Base-by-base conservation (phyloP, 2,888 invertebrate species). In the Laothoe populi region DNA sequence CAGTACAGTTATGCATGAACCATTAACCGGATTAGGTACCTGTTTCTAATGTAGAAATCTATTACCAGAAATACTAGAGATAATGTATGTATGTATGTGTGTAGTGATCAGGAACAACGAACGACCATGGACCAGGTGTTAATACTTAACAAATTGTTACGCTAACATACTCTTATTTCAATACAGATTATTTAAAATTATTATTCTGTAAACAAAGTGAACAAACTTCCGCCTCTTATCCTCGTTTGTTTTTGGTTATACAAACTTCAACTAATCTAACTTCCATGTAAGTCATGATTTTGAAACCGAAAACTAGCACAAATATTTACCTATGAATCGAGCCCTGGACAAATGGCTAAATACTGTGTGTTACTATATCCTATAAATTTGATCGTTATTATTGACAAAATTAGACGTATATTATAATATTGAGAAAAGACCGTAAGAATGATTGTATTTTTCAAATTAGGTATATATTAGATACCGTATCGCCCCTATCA, bases 11-110 rank as follows among this genome's bases (percentile, higher is more conserved):
- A 53, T 35, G 53, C 53, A 19, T 35, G 11, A 53, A 53, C 53
- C 35, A 16, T 31, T 53, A 16, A 53, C 49, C 10, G 19, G 19
- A 35, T 31, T 53, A n/a, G n/a, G n/a, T n/a, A 53, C 26, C 1
- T 53, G 35, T 7, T 10, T 13, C 31, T 53, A 53, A 53, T 53
- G 19, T 53, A 11, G 19, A 53, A 31, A 35, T 53, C 53, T 53
- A 53, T 53, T 53, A 53, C 53, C 35, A 35, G 8, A 35, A 10
- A 38, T 4, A 10, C 2, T 38, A 38, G 19, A 5, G 19, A 35
- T 35, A 53, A 19, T n/a, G 19, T 10, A 19, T 19, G 4, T 35
- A 53, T n/a, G n/a, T 31, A 31, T 8, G 26, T 2, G 26, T 26
- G 5, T 19, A 5, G 13, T 31, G 4, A 44, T 16, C 16, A 4